These are phyloP conservation scores for Gallinago undulata DNA, from an alignment of 2,113 vertebrate genomes.

Conservation along the genomic window DNA sequence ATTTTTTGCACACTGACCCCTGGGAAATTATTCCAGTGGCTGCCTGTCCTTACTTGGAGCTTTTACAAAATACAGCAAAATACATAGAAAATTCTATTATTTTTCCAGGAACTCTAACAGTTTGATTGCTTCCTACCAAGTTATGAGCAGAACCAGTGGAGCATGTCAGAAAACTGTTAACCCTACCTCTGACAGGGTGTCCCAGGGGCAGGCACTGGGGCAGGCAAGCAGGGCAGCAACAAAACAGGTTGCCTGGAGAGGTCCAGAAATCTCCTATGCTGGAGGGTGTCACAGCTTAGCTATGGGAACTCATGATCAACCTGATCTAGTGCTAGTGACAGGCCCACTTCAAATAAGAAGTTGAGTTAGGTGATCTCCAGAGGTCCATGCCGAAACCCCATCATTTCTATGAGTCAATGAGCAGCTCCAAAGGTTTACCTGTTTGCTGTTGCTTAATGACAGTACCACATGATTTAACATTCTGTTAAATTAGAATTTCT, in stretches of 20 bases:
- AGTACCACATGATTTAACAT: not conserved
- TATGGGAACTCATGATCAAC: not conserved
- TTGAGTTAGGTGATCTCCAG: not conserved
- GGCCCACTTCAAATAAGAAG: not conserved
- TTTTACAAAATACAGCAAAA: not conserved
- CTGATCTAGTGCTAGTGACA: not conserved
- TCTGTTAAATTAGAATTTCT: not conserved
- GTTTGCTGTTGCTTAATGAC: not conserved
- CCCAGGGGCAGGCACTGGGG: not conserved
- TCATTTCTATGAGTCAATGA: not conserved
- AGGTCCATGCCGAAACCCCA: not conserved
- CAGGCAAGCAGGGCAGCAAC: not conserved
- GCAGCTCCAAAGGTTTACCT: not conserved
- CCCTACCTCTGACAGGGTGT: accelerated
- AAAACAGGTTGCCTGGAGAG: accelerated
- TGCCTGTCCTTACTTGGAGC: not conserved
- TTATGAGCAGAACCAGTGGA: not conserved
- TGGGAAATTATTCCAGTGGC: not conserved
- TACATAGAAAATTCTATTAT: not conserved
- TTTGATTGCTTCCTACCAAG: not conserved
- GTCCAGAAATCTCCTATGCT: not conserved
- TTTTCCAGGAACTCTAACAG: not conserved
- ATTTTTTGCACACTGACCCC: not conserved
- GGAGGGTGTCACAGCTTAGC: not conserved
- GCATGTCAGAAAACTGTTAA: not conserved